Base-by-base conservation (phyloP, 2,888 invertebrate species). In the Eurois occulta region DNA sequence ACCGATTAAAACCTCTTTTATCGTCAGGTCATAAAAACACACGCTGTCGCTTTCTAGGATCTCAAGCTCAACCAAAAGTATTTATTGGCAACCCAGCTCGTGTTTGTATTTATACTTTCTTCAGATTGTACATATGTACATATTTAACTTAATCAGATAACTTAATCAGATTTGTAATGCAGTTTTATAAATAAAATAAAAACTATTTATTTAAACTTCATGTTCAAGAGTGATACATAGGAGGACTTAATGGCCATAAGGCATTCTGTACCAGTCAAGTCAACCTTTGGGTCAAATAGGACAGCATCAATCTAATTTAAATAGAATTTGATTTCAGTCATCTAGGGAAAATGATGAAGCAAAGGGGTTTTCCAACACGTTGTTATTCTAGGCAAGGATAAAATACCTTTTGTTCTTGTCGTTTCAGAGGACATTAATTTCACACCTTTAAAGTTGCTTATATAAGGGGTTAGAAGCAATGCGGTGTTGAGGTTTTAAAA, bases 1-100 rank as follows among this genome's bases (percentile, higher is more conserved):
- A 78, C 52, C 60, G 70, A 85, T 85, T 84, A 85, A 85, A 75
- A 77, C 70, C 67, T 46, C 46, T 84, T 82, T 76, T 85, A 85
- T 72, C 62, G 71, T 43, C n/a, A 18, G 64, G 41, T 82, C 71
- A 65, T 82, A 85, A 85, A 84, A 75, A 72, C 48, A 62, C 52
- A 55, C 38, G 55, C 62, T 46, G 67, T 68, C 67, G 46, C 58
- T 58, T 46, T 84, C 52, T 43, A 13, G 18, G 28, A 24, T 69
- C n/a, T 24, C 18, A 72, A 70, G 62, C n/a, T 64, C 35, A 68
- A 70, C n/a, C 7, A 71, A 78, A 62, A 65, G 41, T 73, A 81
- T 67, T 67, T 81, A 70, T 58, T 13, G 62, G 3, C 32, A 8
- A 32, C 60, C 32, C 8, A 2, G 18, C 32, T 60, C 16, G 58